Conservation (phyloP, 1,140 invertebrate species). For the Drosophila elegans region DNA sequence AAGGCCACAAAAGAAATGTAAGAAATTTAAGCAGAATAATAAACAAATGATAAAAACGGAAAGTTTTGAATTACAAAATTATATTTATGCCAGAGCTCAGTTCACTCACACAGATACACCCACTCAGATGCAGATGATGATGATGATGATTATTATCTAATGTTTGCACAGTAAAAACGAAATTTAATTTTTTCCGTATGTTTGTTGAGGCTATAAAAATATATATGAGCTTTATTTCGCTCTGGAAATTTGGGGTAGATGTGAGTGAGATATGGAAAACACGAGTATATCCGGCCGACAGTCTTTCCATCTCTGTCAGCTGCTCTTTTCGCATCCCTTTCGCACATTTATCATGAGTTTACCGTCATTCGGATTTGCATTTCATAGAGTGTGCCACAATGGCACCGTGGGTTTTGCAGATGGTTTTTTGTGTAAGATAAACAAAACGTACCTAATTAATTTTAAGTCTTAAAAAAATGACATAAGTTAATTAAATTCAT, state of each 20-base stretch:
- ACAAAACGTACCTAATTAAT: background rate
- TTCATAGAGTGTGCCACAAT: conserved; percentile 55
- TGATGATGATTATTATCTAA: conserved; percentile 78
- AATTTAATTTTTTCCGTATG: conserved; percentile 57
- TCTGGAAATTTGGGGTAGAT: conserved; percentile 17
- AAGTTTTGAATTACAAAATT: conserved; percentile 61
- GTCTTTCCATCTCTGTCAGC: conserved; percentile 33
- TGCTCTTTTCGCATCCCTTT: conserved; percentile 24
- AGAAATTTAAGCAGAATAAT: conserved; percentile 21
- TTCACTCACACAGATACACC: conserved; percentile 20
- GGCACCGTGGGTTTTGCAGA: conserved; percentile 37
- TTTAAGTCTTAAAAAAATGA: background rate
- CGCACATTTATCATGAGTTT: conserved; percentile 49
- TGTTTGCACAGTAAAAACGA: conserved; percentile 76
- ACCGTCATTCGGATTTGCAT: conserved; percentile 58
- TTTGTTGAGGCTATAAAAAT: conserved; percentile 74
- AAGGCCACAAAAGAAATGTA: conserved; percentile 2
- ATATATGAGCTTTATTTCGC: conserved; percentile 24
- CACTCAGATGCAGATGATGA: conserved; percentile 22
- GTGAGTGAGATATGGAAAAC: conserved; percentile 12
- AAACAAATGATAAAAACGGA: conserved; percentile 38
- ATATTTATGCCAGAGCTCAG: conserved; percentile 17
- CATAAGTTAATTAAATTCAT: conserved; percentile 4
- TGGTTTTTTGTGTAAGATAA: background rate
- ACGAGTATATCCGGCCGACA: conserved; percentile 38